Evolutionary conservation across 1,140 invertebrate species (phyloP), one percentile per base, ranked within the genome.

Genomic region (Cyphomyrmex costatus): DNA sequence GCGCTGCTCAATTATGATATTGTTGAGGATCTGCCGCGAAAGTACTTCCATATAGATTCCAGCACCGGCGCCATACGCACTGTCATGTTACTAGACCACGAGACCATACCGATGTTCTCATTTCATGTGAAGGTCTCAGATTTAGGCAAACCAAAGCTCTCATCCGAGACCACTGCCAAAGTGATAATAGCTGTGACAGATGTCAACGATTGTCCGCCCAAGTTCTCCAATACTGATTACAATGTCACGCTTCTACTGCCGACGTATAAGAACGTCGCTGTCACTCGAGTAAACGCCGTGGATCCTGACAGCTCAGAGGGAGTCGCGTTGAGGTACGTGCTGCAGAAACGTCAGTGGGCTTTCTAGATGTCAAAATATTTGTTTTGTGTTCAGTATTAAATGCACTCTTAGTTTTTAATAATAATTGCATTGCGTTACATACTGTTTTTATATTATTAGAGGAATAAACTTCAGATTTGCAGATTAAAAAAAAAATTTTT

Each of bases 41-140:
- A 96, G 78, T 97, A 97, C 92, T 99, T 99, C 93, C 96, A 97
- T 89, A 97, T 99, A 85, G 98, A 99, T 94, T 96, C 97, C 1
- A 98, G 96, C 85, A 99, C 98, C 12, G 98, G 98, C 53, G 98
- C 98, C 14, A 97, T 99, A 68, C 96, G 97, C 87, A 98, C 98
- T 0, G 96, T 97, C 10, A 96, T 96, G 76, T 94, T 96, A 3
- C 95, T 99, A 58, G 98, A 99, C 94, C 97, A 98, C 93, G 99
- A 99, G 94, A 96, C 95, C 1, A 95, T 96, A 42, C 94, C 96
- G 0, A 89, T 94, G 8, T 97, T 98, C 91, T 95, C 96, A n/a
- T 99, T 99, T 93, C 96, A 97, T 87, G 98, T 99, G 1, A 97
- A 97, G 94, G 98, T 99, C 0, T 96, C 97, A 30, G 99, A 99